Percentiles rank a stretch among this genome's conserved stretches.
Conservation (phyloP, 2,888 invertebrate genomes). For the Troides aeacus region DNA sequence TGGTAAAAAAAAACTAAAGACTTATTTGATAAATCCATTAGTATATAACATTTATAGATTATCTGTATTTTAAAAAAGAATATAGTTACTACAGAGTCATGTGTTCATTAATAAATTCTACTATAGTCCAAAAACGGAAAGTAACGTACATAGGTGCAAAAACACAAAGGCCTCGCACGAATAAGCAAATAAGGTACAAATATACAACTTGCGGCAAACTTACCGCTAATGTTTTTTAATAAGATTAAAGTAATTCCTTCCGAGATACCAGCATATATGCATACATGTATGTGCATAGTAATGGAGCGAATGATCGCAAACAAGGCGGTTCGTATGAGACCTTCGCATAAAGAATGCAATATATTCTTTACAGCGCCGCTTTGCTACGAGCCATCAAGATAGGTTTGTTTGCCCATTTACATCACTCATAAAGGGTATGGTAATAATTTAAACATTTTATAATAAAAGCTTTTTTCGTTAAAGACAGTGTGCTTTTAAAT, state of each 20-base stretch:
- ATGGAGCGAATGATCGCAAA: constrained; percentile 20
- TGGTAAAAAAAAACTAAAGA: neutral
- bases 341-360: constrained; percentile 44
- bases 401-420: constrained; percentile 47
- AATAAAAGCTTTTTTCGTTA: neutral
- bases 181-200: neutral
- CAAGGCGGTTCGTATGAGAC: constrained; percentile 17
- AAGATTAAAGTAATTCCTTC: constrained; percentile 22
- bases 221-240: constrained; percentile 2
- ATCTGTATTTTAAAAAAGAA: neutral
- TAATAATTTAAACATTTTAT: neutral
- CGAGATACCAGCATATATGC: constrained; percentile 14
- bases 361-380: constrained; percentile 57
- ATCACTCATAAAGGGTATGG: constrained; percentile 46
- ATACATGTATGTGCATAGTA: constrained; percentile 21
- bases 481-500: no score
- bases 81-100: no score
- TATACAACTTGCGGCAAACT: neutral
- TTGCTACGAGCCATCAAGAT: constrained; percentile 53
- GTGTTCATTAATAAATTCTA: no score
- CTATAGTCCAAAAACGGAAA: neutral
- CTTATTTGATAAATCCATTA: neutral
- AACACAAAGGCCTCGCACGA: neutral
- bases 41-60: neutral
- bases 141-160: neutral